Evolutionary conservation across 2,888 invertebrate species (phyloP), one percentile per base, ranked within the genome.

Genomic region (Nipponacmea schrenckii): DNA sequence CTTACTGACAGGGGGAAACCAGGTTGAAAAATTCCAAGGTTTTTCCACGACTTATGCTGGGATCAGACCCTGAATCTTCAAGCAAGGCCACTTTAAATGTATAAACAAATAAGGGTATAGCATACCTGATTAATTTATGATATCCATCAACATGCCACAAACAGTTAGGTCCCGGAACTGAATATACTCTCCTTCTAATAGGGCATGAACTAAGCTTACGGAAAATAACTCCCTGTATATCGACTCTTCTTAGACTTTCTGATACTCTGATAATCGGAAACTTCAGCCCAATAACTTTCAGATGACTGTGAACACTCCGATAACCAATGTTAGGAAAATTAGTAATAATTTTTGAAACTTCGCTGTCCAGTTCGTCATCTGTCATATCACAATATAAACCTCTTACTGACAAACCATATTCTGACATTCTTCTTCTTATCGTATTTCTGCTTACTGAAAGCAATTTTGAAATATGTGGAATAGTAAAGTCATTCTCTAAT

Each of bases 111-210:
- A n/a, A n/a, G n/a, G n/a, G n/a, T n/a, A n/a, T n/a, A n/a, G 17
- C 48, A 14, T 48, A 48, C 48, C 48, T 48, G 48, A 48, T 48
- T 17, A 48, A 48, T 48, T 48, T 48, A 17, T 48, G 48, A 48
- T 48, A 48, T 48, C 48, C 48, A 48, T 48, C 48, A 15, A 48
- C 48, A 48, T 48, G 48, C 48, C 48, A 48, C 48, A 48, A 48
- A 48, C 17, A 48, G 48, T 48, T 48, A 15, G 48, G 48, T 17
- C 48, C 48, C 14, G 48, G 48, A 15, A 48, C 48, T 15, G 48
- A 48, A 48, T 48, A 48, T 15, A 48, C 17, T 48, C 48, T 48
- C 17, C 48, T 48, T 48, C 17, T 14, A 48, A 48, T 48, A 15
- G 48, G 48, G 17, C 48, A 15, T 48, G 48, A 48, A 48, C 15